Evolutionary conservation across 2,797 vertebrate genomes (phyloP).

Genomic region (Chrosomus eos): DNA sequence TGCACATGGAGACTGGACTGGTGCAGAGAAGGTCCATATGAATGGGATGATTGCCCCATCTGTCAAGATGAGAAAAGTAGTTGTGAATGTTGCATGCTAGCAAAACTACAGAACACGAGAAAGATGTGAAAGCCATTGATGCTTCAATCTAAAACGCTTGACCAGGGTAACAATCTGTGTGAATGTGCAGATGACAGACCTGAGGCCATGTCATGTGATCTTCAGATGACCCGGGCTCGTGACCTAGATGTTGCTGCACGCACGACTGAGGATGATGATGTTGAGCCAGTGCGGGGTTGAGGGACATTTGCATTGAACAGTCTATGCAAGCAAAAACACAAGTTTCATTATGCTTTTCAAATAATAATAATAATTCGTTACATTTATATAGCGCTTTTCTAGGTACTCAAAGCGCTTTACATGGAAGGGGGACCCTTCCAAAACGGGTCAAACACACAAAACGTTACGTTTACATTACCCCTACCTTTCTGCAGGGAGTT

Average conservation of each 20-base stretch:
- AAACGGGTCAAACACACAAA: not conserved
- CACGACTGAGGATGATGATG: conserved; percentile 54
- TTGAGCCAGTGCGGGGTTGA: conserved; percentile 57
- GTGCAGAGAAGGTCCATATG: conserved; percentile 53
- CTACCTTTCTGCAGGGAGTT: conserved; percentile 47
- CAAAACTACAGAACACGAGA: not conserved
- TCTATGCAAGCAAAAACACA: conserved; percentile 32
- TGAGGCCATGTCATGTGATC: conserved; percentile 58
- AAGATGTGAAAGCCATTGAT: not conserved
- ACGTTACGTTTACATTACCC: conserved; percentile 35
- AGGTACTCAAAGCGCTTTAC: too few species aligned
- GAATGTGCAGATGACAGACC: conserved; percentile 45
- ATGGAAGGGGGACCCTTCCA: too few species aligned
- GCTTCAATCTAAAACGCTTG: not conserved
- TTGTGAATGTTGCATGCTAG: not conserved
- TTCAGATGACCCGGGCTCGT: conserved; percentile 38
- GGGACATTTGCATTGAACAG: conserved; percentile 54
- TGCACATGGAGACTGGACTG: conserved; percentile 45
- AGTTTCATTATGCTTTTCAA: not conserved
- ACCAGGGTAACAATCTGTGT: not conserved
- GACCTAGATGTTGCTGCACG: conserved; percentile 48
- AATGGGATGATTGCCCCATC: conserved; percentile 50
- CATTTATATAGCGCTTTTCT: too few species aligned
- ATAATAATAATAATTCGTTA: too few species aligned
- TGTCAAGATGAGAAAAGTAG: conserved; percentile 5